Base-by-base conservation (phyloP, 2,888 invertebrate genomes). In the Kuschelorhynchus macadamiae region DNA sequence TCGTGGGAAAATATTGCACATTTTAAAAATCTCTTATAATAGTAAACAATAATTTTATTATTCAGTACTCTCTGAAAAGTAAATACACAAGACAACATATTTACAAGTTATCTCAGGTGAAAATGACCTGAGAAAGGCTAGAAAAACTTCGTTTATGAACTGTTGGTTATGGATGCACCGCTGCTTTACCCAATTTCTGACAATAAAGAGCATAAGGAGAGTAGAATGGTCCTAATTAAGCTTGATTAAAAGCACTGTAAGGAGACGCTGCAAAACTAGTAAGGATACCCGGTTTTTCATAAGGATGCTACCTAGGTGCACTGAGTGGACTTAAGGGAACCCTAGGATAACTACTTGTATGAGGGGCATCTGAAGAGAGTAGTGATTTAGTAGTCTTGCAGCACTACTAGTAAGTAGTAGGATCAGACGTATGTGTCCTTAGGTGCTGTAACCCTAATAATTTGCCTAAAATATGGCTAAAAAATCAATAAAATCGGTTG, bases 371-470 rank as follows among this genome's bases (percentile, higher is more conserved):
- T 60, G 91, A 89, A 3, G 92, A 90, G 72, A 92, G 92, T 61
- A 93, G 76, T 91, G 86, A 76, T 88, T 89, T 60, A 87, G 79
- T 70, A 88, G 82, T 86, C 85, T 79, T 88, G 88, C 1, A 86
- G 85, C 44, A 85, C 85, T 17, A 14, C 55, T 55, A 30, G 49
- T n/a, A n/a, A n/a, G n/a, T 60, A 2, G 88, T 86, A 2, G 89
- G 88, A 75, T 90, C 90, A 8, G 94, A 88, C 42, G 88, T 82
- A 84, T 98, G 97, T 72, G 94, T 95, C 75, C 97, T 89, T 70
- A 98, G 87, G 85, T 98, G 98, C 76, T 95, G 94, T 57, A 98
- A 87, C n/a, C n/a, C n/a, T n/a, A n/a, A n/a, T n/a, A n/a, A n/a
- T n/a, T n/a, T n/a, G n/a, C n/a, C n/a, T n/a, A n/a, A n/a, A n/a